A percentile compares a stretch with the other conserved stretches of the same genome.
These are phyloP conservation scores for Dryocosmus kuriphilus DNA, from an alignment of 2,888 invertebrate species.

Conservation along the genomic window DNA sequence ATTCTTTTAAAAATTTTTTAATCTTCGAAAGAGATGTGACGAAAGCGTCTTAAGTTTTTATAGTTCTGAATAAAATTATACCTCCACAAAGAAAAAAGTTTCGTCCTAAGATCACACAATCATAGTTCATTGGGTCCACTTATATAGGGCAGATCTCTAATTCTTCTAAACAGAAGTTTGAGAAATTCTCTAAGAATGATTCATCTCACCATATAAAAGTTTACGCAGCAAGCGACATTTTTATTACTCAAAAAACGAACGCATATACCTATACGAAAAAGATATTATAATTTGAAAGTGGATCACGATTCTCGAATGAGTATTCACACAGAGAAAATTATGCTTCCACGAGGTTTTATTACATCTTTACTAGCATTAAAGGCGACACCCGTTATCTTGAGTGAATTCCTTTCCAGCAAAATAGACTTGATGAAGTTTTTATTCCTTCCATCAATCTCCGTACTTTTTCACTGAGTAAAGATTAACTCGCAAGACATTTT, in stretches of 20 bases:
- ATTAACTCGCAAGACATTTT: not conserved
- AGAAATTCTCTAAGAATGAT: too few species aligned
- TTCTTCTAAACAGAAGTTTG: too few species aligned
- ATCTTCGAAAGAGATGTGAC: too few species aligned
- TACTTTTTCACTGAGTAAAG: not conserved
- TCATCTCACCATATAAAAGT: not conserved
- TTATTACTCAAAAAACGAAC: not conserved
- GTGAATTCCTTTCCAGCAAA: not conserved
- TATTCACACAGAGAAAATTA: not conserved
- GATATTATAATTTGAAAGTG: not conserved
- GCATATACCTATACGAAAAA: too few species aligned
- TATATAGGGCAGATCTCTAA: too few species aligned
- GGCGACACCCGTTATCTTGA: not conserved
- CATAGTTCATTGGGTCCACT: too few species aligned
- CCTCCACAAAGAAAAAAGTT: too few species aligned
- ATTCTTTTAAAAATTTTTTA: too few species aligned
- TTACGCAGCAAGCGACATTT: not conserved
- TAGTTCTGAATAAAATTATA: too few species aligned
- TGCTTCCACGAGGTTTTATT: not conserved
- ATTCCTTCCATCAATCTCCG: not conserved
- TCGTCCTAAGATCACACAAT: too few species aligned
- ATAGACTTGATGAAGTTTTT: not conserved
- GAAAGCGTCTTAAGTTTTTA: too few species aligned
- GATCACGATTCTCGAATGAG: not conserved
- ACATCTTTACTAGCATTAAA: not conserved